Conservation (phyloP, 2,113 vertebrate genomes). For the Psophia crepitans region DNA sequence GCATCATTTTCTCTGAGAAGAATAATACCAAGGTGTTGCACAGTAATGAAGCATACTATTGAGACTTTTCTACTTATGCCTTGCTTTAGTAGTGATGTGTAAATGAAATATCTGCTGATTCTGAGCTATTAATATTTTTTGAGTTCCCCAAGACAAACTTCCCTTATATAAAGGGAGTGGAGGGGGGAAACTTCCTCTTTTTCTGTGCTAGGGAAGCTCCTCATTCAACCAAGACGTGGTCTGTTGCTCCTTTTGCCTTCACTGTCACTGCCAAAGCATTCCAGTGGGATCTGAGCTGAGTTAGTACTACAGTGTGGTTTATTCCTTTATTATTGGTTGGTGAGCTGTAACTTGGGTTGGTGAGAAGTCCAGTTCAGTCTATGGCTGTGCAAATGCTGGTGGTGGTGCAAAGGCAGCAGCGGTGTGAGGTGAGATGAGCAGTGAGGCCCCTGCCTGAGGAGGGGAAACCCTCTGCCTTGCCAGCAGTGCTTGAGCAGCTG, state of each 20-base stretch:
- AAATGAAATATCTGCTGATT: background rate
- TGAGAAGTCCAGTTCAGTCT: background rate
- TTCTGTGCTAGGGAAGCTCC: background rate
- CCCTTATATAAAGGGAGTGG: background rate
- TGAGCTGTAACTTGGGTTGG: background rate
- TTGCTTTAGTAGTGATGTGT: background rate
- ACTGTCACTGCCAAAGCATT: background rate
- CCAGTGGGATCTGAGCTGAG: background rate
- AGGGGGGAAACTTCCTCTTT: background rate
- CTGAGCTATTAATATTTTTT: background rate
- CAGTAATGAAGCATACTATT: background rate
- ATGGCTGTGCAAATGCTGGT: background rate
- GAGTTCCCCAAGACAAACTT: background rate
- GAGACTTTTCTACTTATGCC: background rate
- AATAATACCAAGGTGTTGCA: background rate
- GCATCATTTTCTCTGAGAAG: background rate
- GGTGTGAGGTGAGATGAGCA: background rate
- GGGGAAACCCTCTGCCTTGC: background rate
- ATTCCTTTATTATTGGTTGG: background rate
- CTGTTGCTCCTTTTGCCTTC: background rate
- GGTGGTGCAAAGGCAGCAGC: background rate
- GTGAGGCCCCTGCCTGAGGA: background rate
- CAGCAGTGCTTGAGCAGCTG: background rate
- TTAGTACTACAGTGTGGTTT: fast-evolving
- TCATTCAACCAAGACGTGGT: background rate